Conservation (phyloP, 2,888 invertebrate species). For the Sinohyriopsis cumingii region DNA sequence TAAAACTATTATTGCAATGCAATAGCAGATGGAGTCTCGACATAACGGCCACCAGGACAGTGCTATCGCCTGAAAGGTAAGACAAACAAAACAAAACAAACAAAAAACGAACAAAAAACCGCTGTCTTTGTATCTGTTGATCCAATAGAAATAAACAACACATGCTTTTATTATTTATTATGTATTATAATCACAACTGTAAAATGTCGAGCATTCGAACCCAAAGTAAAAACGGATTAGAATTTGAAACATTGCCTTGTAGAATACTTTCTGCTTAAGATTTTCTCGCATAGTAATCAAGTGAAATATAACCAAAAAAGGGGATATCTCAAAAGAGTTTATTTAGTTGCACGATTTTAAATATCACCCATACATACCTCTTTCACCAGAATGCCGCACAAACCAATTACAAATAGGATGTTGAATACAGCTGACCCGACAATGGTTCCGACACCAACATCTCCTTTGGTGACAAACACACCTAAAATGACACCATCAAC, state of each 20-base stretch:
- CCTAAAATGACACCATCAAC: conserved; percentile 30
- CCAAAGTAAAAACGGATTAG: no score
- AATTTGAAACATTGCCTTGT: no score
- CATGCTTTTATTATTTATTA: no score
- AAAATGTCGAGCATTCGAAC: no score
- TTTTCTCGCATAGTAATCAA: no score
- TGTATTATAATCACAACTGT: no score
- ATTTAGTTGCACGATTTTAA: no score
- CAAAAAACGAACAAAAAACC: background rate
- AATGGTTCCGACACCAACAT: conserved; percentile 66
- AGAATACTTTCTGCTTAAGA: no score
- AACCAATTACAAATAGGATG: conserved; percentile 63
- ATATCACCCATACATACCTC: conserved; percentile 34
- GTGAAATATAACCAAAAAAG: no score
- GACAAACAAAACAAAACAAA: background rate
- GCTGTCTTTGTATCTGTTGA: no score
- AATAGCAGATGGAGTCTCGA: conserved; percentile 59
- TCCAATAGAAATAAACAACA: no score
- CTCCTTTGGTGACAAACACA: conserved; percentile 66
- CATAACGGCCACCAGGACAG: conserved; percentile 60
- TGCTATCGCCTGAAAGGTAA: conserved; percentile 42
- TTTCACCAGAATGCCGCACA: conserved; percentile 58
- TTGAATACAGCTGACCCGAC: conserved; percentile 68
- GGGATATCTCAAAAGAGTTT: no score
- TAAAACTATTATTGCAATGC: conserved; percentile 56